Conservation (phyloP, 2,797 vertebrate genomes). For the Argentina silus region DNA sequence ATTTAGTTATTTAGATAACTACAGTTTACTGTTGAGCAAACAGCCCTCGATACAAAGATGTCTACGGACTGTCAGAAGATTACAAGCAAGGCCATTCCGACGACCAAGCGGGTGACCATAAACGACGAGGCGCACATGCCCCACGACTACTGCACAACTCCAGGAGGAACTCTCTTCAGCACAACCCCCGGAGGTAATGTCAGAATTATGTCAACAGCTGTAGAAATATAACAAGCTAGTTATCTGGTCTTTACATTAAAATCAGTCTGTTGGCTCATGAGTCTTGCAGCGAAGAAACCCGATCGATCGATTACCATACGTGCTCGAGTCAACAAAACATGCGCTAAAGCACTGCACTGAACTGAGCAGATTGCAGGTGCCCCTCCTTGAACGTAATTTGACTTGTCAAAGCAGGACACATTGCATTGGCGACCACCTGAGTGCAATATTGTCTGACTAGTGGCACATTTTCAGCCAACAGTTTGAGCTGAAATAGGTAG, state of each 20-base stretch:
- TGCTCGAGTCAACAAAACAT: too few species aligned
- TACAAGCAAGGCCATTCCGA: conserved; percentile 81
- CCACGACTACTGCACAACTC: conserved; percentile 85
- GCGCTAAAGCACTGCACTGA: too few species aligned
- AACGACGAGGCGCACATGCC: conserved; percentile 82
- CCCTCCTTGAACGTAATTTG: neutral
- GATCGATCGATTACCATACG: too few species aligned
- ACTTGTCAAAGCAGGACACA: neutral
- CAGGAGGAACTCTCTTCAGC: conserved; percentile 88
- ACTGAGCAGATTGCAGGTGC: too few species aligned
- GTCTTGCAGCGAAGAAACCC: too few species aligned
- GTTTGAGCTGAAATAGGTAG: too few species aligned
- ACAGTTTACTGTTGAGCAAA: conserved; percentile 27
- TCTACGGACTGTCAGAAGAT: conserved; percentile 81
- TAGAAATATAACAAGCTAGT: too few species aligned
- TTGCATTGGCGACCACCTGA: too few species aligned
- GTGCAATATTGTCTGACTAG: too few species aligned
- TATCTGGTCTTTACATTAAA: too few species aligned
- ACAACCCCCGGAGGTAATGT: conserved; percentile 85
- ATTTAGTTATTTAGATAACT: neutral
- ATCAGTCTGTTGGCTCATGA: too few species aligned
- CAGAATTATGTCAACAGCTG: neutral
- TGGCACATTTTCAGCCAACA: too few species aligned
- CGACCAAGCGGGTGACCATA: conserved; percentile 77
- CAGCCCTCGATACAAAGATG: conserved; percentile 62